Base-by-base conservation (phyloP, 2,797 vertebrate species). In the Pantherophis alleghaniensis region DNA sequence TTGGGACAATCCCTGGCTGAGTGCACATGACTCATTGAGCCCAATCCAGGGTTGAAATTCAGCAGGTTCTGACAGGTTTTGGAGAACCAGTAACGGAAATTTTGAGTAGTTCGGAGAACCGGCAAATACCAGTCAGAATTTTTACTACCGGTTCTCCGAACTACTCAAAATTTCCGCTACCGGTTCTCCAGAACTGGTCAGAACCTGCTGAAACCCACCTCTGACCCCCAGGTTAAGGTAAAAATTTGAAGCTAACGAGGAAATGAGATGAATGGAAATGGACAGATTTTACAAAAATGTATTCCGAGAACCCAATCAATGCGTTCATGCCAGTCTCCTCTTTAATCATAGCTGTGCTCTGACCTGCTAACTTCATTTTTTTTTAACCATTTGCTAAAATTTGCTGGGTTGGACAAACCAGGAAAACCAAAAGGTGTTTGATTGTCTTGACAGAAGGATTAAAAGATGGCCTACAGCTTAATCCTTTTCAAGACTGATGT, bases 371-470 rank as follows among this genome's bases (percentile, higher is more conserved):
- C 20, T 42, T 79, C 10, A 32, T n/a, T 66, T 26, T 61, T 20
- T 6, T 20, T 22, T 18, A 20, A 20, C 11, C 6, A 88, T 22
- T 32, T 66, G 4, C n/a, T 53, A 87, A 16, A 42, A 87, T 37
- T 60, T 79, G 37, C 18, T 16, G 20, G 9, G 32, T 13, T 22
- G 37, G 3, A 32, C 18, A 42, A 79, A 79, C 4, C 69, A 55
- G 63, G 12, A 53, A 55, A 24, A 2, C 37, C 55, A 12, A 37
- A 2, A 94, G 57, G 24, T 37, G 90, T 66, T 22, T 74, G 55
- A 92, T 96, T 96, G 95, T 96, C 95, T 95, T 90, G 90, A 96
- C 95, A 94, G 90, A 94, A 51, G 90, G 95, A 96, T 96, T 96
- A 95, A 92, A 94, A 95, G 47, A 94, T 94, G 94, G 28, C 87